Evolutionary conservation across 2,797 vertebrate genomes (phyloP).

Genomic region (Austrolebias charrua): DNA sequence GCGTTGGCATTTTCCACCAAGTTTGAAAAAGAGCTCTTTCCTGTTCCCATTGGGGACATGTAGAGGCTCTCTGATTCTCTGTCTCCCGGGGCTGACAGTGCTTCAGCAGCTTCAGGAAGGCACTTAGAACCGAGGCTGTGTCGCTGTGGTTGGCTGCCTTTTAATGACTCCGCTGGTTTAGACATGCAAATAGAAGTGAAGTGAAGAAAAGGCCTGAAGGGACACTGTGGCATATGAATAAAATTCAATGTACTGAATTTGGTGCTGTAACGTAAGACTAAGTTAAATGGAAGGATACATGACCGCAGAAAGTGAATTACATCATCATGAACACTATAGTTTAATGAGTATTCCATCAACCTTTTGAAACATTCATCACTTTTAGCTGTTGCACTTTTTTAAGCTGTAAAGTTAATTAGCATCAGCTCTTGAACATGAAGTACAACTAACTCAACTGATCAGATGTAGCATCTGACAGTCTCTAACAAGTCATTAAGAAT

Average conservation of each 20-base stretch:
- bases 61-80: slow-evolving; percentile 59
- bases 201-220: slow-evolving; percentile 57
- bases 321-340: slow-evolving; percentile 11
- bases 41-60: slow-evolving; percentile 63
- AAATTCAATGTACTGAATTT: slow-evolving; percentile 48
- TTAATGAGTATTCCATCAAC: slow-evolving; percentile 4
- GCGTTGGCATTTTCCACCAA: slow-evolving; percentile 71
- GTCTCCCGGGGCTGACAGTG: slow-evolving; percentile 60
- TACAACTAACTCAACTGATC: neutral
- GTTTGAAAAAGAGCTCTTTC: slow-evolving; percentile 69
- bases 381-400: neutral
- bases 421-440: neutral
- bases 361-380: neutral
- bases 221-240: slow-evolving; percentile 60
- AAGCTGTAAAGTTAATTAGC: neutral
- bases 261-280: slow-evolving; percentile 32
- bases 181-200: slow-evolving; percentile 71
- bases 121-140: slow-evolving; percentile 56
- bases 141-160: slow-evolving; percentile 67
- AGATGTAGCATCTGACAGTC: no score
- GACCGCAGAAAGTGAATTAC: slow-evolving; percentile 23
- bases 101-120: slow-evolving; percentile 63
- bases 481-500: no score
- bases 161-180: slow-evolving; percentile 72
- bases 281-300: slow-evolving; percentile 25